Conservation (phyloP, 2,113 vertebrate species). For the Copsychus sechellarum region DNA sequence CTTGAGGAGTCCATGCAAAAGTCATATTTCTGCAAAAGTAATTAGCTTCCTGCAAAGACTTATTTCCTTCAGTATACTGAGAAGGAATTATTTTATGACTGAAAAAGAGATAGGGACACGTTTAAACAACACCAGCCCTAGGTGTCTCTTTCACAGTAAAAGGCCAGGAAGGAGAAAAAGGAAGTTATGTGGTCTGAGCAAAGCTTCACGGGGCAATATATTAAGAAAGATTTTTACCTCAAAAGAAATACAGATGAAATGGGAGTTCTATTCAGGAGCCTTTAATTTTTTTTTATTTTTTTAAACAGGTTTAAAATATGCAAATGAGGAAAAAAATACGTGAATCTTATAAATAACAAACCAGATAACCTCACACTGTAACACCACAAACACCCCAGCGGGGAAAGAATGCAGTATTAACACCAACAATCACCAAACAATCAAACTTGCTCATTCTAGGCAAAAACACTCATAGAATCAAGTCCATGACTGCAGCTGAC, state of each 20-base stretch:
- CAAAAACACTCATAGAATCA: neutral
- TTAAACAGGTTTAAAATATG: neutral
- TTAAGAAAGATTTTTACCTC: neutral
- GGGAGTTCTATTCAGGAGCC: neutral
- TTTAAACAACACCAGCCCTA: neutral
- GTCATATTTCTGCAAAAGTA: neutral
- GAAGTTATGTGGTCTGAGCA: neutral
- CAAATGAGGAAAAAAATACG: neutral
- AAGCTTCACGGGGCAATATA: neutral
- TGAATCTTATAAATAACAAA: slow-evolving; percentile 37
- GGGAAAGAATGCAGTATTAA: neutral
- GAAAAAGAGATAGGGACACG: neutral
- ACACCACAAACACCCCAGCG: neutral
- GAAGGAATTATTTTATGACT: neutral
- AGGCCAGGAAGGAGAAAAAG: neutral
- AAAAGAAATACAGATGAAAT: neutral
- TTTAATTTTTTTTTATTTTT: neutral
- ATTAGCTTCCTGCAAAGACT: neutral
- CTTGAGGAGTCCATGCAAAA: neutral
- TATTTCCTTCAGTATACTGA: neutral
- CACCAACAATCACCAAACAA: neutral
- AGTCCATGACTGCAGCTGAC: neutral
- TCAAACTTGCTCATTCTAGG: neutral
- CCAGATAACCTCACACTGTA: neutral
- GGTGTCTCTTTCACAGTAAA: neutral